Percentiles rank a stretch among this genome's conserved stretches.
Conservation (phyloP, 2,888 invertebrate species). For the Drosophila vallismaia region DNA sequence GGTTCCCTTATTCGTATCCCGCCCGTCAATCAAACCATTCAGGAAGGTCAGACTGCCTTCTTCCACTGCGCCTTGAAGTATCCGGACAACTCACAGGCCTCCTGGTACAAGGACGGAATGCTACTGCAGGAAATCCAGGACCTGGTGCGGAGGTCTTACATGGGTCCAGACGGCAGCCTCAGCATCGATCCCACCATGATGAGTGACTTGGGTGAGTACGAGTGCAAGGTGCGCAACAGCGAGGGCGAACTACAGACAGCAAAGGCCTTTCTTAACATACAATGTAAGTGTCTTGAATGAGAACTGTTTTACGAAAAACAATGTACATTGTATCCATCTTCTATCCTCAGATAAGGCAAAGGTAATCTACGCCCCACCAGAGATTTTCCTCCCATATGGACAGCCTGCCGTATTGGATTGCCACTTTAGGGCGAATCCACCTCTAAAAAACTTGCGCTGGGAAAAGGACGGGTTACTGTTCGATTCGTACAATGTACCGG, state of each 20-base stretch:
- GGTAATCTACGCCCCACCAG: slow-evolving; percentile 93
- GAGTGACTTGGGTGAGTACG: slow-evolving; percentile 94
- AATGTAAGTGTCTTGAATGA: slow-evolving; percentile 88
- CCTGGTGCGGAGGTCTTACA: slow-evolving; percentile 86
- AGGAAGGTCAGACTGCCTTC: slow-evolving; percentile 92
- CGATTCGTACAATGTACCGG: slow-evolving; percentile 94
- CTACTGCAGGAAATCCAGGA: slow-evolving; percentile 87
- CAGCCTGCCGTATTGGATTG: slow-evolving; percentile 94
- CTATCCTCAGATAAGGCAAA: slow-evolving; percentile 93
- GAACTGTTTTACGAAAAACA: no score
- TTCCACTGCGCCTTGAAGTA: slow-evolving; percentile 93
- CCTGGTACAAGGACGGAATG: slow-evolving; percentile 88
- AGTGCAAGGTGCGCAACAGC: slow-evolving; percentile 91
- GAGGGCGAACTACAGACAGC: slow-evolving; percentile 91
- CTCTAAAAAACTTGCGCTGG: slow-evolving; percentile 94
- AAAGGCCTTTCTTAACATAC: slow-evolving; percentile 94
- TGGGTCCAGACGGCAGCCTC: slow-evolving; percentile 91
- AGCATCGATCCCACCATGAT: slow-evolving; percentile 91
- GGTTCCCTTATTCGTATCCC: slow-evolving; percentile 94
- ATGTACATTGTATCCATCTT: neutral
- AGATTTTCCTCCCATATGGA: slow-evolving; percentile 93
- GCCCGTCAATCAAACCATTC: slow-evolving; percentile 93
- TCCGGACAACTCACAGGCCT: slow-evolving; percentile 86
- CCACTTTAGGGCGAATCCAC: slow-evolving; percentile 96
- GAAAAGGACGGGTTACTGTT: slow-evolving; percentile 96